Conservation (phyloP, 2,797 vertebrate species). For the Dendrocincla tyrannina region DNA sequence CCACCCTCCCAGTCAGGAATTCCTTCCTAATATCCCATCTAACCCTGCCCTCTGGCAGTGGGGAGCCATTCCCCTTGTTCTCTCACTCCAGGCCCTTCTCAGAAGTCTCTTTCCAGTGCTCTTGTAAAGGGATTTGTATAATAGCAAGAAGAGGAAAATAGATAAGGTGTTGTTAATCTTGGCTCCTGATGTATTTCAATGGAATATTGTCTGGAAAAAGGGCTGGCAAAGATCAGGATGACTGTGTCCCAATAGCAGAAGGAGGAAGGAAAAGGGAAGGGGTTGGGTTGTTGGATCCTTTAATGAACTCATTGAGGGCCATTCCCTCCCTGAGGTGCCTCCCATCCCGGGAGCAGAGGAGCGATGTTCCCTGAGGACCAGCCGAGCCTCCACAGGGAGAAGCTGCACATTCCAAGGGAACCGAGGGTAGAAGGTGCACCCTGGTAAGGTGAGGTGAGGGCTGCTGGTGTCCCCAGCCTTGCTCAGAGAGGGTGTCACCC, state of each 20-base stretch:
- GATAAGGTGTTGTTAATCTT: rapidly evolving
- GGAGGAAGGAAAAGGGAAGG: background rate
- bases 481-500: rapidly evolving
- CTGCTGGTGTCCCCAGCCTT: rapidly evolving
- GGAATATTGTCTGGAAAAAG: rapidly evolving
- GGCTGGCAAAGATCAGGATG: too few species aligned
- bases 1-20: background rate
- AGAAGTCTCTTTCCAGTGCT: background rate
- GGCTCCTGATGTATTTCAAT: rapidly evolving
- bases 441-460: background rate
- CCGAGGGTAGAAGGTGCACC: rapidly evolving
- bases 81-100: too few species aligned
- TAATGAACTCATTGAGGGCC: rapidly evolving
- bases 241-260: background rate
- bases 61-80: background rate
- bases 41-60: background rate
- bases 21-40: rapidly evolving
- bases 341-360: rapidly evolving
- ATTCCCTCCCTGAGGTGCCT: rapidly evolving
- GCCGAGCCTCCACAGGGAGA: rapidly evolving
- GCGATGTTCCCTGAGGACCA: rapidly evolving
- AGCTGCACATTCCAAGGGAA: rapidly evolving
- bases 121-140: background rate
- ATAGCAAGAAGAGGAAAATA: background rate
- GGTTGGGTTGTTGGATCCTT: background rate